Base-by-base conservation (phyloP, 1,140 invertebrate genomes). In the Maconellicoccus hirsutus region DNA sequence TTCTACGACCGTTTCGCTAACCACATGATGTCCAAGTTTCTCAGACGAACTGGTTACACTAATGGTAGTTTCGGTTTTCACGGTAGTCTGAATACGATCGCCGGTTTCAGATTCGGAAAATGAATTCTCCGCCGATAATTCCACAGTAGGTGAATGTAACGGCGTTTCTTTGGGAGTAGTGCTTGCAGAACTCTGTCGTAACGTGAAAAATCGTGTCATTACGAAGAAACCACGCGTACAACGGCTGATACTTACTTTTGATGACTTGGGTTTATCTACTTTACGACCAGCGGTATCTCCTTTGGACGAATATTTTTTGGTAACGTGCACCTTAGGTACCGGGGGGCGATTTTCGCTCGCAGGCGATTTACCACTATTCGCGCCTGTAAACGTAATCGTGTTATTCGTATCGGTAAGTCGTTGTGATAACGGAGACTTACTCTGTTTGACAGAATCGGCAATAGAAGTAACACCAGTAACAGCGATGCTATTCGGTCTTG, bases 401-500 rank as follows among this genome's bases (percentile, higher is more conserved):
- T n/a, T n/a, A n/a, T n/a, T n/a, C n/a, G n/a, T n/a, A n/a, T n/a
- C n/a, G n/a, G n/a, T n/a, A n/a, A n/a, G n/a, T n/a, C n/a, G n/a
- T n/a, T n/a, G n/a, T n/a, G n/a, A n/a, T n/a, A n/a, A n/a, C n/a
- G n/a, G n/a, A n/a, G n/a, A n/a, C n/a, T n/a, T n/a, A 25, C 19
- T 14, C n/a, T 21, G 38, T 25, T 38, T 72, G 42, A 21, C 39
- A 25, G 69, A 70, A 23, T 29, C 19, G 61, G 39, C 23, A 59
- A 78, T 78, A 76, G 84, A 82, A 80, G 88, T 86, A 78, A 91
- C 86, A 72, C 89, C 90, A 73, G 90, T 92, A 76, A 89, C 89
- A 75, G 90, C 91, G 77, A 93, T 93, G 80, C 90, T 92, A 76
- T 88, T 86, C 74, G 92, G 91, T 72, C 91, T 83, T 66, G 87